Evolutionary conservation across 2,113 vertebrate species (phyloP).

Genomic region (Podocnemis expansa): DNA sequence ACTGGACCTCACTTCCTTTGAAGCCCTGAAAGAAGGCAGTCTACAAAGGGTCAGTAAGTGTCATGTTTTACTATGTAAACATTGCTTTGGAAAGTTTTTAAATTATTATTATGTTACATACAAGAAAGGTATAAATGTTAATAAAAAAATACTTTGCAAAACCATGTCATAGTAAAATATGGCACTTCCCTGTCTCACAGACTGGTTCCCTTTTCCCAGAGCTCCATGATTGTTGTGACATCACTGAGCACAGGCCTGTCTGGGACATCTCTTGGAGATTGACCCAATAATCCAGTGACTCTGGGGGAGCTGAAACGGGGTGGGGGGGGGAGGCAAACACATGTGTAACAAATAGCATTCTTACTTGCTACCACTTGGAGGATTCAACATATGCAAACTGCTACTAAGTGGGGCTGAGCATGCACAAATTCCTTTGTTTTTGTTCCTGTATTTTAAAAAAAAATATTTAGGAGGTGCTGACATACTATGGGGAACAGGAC

Average conservation of each 20-base stretch:
- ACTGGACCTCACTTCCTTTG: constrained; percentile 65
- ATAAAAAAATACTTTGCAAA: constrained; percentile 73
- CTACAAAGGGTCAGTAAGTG: constrained; percentile 63
- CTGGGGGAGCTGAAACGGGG: constrained; percentile 64
- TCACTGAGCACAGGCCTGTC: constrained; percentile 19
- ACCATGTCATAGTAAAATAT: constrained; percentile 74
- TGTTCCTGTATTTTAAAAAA: neutral
- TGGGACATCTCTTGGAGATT: constrained; percentile 61
- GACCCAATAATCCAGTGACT: constrained; percentile 46
- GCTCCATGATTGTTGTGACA: constrained; percentile 30
- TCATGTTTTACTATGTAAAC: constrained; percentile 67
- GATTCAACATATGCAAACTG: accelerated
- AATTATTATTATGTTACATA: constrained; percentile 43
- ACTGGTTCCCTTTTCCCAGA: constrained; percentile 43
- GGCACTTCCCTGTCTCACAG: constrained; percentile 69
- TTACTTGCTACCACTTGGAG: constrained; percentile 5
- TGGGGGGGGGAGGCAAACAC: constrained; percentile 33
- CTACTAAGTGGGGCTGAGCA: neutral
- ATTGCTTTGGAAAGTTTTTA: constrained; percentile 74
- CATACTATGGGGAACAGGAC: constrained; percentile 21
- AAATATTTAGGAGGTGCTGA: neutral
- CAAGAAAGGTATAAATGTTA: constrained; percentile 55
- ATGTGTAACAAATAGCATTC: neutral
- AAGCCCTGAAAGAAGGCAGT: constrained; percentile 65
- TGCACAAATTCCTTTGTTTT: neutral